A percentile compares a stretch with the other conserved stretches of the same genome.
Conservation (phyloP, 2,888 invertebrate genomes). For the Zonitis immaculata region DNA sequence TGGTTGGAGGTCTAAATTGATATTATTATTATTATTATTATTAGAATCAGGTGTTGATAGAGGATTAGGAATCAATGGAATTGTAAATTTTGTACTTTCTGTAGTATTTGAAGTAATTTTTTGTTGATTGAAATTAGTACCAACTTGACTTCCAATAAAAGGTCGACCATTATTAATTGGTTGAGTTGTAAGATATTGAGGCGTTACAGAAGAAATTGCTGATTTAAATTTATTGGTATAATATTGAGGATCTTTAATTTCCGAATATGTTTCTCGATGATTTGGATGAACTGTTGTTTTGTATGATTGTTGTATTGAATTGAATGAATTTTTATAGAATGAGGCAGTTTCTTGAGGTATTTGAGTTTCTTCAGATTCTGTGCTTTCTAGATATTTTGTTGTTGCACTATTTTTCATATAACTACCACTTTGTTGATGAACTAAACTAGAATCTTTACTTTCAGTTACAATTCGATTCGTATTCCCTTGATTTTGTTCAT, state of each 20-base stretch:
- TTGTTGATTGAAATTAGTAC: slow-evolving; percentile 19
- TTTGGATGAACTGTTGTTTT: slow-evolving; percentile 38
- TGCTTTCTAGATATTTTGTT: not conserved
- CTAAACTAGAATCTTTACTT: not conserved
- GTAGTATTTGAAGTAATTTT: not conserved
- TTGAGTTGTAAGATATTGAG: slow-evolving; percentile 41
- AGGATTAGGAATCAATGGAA: slow-evolving; percentile 7
- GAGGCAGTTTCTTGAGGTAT: slow-evolving; percentile 73
- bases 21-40: no score
- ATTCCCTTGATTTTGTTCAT: not conserved
- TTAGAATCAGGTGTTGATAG: not conserved
- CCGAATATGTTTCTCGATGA: slow-evolving; percentile 43
- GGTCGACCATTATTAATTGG: slow-evolving; percentile 43
- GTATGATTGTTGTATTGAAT: slow-evolving; percentile 29
- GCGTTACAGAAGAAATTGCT: slow-evolving; percentile 38
- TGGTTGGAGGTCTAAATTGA: not conserved
- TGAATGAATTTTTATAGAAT: slow-evolving; percentile 55
- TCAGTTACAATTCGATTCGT: not conserved
- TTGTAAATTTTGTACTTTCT: slow-evolving; percentile 4
- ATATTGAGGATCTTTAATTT: slow-evolving; percentile 35
- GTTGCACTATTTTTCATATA: not conserved
- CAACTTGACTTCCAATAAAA: slow-evolving; percentile 40
- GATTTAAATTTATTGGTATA: slow-evolving; percentile 26
- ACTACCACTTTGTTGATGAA: no score
- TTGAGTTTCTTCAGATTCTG: slow-evolving; percentile 54